Percentiles rank a stretch among this genome's conserved stretches.
Evolutionary conservation across 2,113 vertebrate species (phyloP).

Genomic region (Channa maculata): DNA sequence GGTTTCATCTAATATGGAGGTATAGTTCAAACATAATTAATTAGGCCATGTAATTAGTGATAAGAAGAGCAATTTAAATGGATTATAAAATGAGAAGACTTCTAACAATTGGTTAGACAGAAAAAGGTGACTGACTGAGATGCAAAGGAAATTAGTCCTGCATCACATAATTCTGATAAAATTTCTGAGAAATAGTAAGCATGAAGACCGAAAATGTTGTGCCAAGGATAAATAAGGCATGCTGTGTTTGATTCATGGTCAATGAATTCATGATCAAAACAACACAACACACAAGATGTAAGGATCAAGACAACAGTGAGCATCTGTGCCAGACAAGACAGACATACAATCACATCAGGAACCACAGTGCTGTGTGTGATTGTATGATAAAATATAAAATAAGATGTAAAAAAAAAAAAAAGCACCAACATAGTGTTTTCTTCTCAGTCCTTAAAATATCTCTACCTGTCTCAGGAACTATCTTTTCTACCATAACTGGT

Average conservation of each 20-base stretch:
- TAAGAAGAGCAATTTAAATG: constrained; percentile 2
- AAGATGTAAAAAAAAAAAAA: not conserved
- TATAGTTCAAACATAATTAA: constrained; percentile 51
- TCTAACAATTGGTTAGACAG: not conserved
- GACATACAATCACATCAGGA: not conserved
- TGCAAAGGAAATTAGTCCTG: not conserved
- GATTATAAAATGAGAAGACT: not conserved
- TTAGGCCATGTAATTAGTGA: not conserved
- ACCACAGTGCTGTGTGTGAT: too few relatives aligned
- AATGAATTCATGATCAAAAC: constrained; percentile 14
- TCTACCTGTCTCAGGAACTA: constrained; percentile 67
- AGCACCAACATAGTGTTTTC: not conserved
- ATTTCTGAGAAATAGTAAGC: not conserved
- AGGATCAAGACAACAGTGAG: not conserved
- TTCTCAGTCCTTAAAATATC: not conserved
- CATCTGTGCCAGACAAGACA: not conserved
- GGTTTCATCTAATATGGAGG: constrained; percentile 80
- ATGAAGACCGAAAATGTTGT: not conserved
- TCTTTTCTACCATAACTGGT: constrained; percentile 38
- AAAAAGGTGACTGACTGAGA: not conserved
- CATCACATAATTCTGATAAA: not conserved
- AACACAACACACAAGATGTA: constrained; percentile 16
- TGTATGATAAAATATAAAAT: not conserved
- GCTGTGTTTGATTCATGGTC: not conserved
- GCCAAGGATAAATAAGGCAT: not conserved